A percentile compares a stretch with the other conserved stretches of the same genome.
These are phyloP conservation scores for Xiphorhynchus elegans DNA, from an alignment of 2,113 vertebrate genomes.

Conservation along the genomic window DNA sequence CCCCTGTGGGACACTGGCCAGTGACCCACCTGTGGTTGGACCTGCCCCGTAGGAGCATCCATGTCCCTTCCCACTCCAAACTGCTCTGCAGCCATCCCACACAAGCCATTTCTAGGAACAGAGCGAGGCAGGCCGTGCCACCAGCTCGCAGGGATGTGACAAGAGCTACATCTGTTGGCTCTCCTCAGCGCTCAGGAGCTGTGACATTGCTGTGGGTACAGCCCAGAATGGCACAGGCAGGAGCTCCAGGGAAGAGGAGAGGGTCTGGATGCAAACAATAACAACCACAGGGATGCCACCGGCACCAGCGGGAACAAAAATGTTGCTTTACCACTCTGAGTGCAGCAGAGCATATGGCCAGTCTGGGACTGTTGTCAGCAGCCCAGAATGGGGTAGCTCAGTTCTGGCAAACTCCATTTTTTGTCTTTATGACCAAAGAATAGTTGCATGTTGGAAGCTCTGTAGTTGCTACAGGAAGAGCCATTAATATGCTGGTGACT, in stretches of 20 bases:
- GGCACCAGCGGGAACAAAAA: conserved; percentile 65
- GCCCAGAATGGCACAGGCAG: conserved; percentile 22
- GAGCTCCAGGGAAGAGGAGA: conserved; percentile 43
- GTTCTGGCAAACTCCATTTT: conserved; percentile 50
- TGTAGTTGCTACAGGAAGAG: conserved; percentile 63
- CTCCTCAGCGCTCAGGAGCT: not conserved
- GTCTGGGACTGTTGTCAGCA: conserved; percentile 65
- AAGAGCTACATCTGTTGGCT: conserved; percentile 26
- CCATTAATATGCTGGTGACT: conserved; percentile 51
- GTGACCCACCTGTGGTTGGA: not conserved
- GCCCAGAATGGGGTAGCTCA: conserved; percentile 61
- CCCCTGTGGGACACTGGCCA: fast-evolving
- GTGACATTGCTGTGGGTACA: conserved; percentile 6
- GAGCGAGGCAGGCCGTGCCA: not conserved
- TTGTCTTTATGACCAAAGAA: conserved; percentile 62
- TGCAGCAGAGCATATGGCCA: conserved; percentile 70
- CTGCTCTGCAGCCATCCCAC: fast-evolving
- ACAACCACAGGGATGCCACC: conserved; percentile 36
- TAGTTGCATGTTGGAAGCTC: conserved; percentile 61
- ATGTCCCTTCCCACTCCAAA: not conserved
- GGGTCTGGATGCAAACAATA: conserved; percentile 22
- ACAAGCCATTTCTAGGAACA: not conserved
- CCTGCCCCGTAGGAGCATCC: not conserved
- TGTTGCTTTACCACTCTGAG: conserved; percentile 68
- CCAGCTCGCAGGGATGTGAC: not conserved